Conservation (phyloP, 2,113 vertebrate species). For the Saguinus imperator region DNA sequence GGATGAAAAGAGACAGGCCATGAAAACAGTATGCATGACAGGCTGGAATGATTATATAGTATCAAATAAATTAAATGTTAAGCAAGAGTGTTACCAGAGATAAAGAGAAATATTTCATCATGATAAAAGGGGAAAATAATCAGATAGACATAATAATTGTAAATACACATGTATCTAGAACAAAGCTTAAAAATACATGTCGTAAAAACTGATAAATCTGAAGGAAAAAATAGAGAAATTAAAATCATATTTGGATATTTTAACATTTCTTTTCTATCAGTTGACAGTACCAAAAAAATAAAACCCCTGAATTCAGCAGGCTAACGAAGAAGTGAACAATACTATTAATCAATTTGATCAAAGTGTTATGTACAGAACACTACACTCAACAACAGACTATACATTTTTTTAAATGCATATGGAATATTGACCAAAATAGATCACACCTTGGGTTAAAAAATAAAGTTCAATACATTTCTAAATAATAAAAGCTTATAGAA, state of each 20-base stretch:
- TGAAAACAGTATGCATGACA: neutral
- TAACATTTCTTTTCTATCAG: neutral
- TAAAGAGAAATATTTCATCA: neutral
- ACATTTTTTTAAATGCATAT: neutral
- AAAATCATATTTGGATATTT: neutral
- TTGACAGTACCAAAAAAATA: neutral
- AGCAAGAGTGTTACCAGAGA: neutral
- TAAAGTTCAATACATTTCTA: constrained; percentile 35
- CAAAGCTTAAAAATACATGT: neutral
- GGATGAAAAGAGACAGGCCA: neutral
- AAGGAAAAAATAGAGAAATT: constrained; percentile 14
- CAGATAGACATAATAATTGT: neutral
- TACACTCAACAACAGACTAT: neutral
- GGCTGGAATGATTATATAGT: neutral
- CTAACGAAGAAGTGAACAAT: neutral
- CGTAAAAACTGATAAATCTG: neutral
- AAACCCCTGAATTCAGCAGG: neutral
- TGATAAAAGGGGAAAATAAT: neutral
- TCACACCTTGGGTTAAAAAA: neutral
- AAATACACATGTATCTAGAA: neutral
- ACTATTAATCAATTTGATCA: neutral
- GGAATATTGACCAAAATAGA: neutral
- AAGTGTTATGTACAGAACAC: neutral
- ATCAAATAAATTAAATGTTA: neutral
- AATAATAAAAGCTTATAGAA: neutral